Base-by-base conservation (phyloP, 2,888 invertebrate genomes). In the Trilocha varians region DNA sequence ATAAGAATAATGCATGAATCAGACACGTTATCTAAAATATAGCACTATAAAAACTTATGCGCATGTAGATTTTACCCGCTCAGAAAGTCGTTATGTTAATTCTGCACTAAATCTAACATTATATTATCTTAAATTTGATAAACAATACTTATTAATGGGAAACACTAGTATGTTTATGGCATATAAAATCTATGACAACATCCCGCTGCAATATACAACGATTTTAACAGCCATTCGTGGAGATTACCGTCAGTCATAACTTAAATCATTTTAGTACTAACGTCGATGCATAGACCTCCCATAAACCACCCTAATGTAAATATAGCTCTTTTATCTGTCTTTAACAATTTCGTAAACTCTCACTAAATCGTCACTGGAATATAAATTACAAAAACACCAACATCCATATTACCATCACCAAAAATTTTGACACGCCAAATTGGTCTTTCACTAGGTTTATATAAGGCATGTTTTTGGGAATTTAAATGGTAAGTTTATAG, bases 271-370 rank as follows among this genome's bases (percentile, higher is more conserved):
- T 70, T 68, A 70, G 67, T 66, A 63, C 65, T 64, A 57, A 33
- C 41, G 34, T 15, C 34, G 41, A 63, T 60, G 62, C 63, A 68
- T 60, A 65, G 70, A 69, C 73, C 74, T 71, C 74, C 73, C 73
- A 72, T 78, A 78, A 77, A 78, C 73, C 71, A 73, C 72, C 71
- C 72, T 71, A 74, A 72, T 76, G 76, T 78, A 80, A 83, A 82
- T 79, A 83, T 76, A 77, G 71, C 70, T 68, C 78, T 77, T 80
- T 82, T 78, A 83, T 83, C 82, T 80, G 75, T 82, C 82, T 79
- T 82, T 80, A 83, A 84, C 82, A 82, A 84, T 83, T 84, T 80
- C 75, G 78, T 82, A 78, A 80, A 78, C 78, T 79, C 80, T 68
- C 73, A 78, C 77, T 77, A 79, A 80, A 71, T 75, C 79, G 73